phyloP scores from a whole-genome alignment of 2,113 vertebrate genomes.

The Micronycteris hirsuta region DNA sequence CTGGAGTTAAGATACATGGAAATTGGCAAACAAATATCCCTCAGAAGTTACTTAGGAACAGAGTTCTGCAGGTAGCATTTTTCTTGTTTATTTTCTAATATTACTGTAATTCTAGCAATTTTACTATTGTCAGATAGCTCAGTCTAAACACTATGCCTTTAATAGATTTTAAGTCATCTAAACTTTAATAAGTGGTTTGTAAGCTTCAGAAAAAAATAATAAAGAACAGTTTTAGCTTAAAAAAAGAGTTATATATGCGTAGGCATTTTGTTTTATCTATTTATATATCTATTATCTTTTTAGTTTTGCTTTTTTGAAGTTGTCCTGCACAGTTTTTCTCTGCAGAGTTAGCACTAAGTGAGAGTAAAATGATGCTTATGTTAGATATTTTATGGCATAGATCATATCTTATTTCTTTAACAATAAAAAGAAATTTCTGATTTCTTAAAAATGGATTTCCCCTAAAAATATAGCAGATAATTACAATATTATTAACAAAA shows the following conservation, averaged over 20 bases:
- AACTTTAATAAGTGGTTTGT: background rate
- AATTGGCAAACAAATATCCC: background rate
- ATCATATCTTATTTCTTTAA: background rate
- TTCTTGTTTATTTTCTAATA: background rate
- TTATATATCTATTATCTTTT: background rate
- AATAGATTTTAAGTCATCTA: background rate
- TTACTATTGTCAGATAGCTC: background rate
- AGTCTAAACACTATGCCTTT: background rate
- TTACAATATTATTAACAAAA: background rate
- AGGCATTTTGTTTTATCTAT: background rate
- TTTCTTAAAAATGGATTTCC: background rate
- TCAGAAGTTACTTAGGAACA: background rate
- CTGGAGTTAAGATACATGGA: background rate
- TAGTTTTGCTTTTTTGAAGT: background rate
- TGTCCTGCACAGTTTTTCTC: background rate
- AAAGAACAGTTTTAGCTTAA: background rate
- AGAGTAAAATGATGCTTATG: background rate
- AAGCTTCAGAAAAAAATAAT: background rate
- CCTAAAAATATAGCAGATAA: background rate
- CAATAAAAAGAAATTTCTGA: background rate
- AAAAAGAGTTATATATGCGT: background rate
- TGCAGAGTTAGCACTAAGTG: background rate
- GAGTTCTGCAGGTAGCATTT: background rate
- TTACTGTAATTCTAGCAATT: background rate
- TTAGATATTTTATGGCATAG: background rate